Evolutionary conservation across 2,888 invertebrate species (phyloP).

Genomic region (Plebejus melissa): DNA sequence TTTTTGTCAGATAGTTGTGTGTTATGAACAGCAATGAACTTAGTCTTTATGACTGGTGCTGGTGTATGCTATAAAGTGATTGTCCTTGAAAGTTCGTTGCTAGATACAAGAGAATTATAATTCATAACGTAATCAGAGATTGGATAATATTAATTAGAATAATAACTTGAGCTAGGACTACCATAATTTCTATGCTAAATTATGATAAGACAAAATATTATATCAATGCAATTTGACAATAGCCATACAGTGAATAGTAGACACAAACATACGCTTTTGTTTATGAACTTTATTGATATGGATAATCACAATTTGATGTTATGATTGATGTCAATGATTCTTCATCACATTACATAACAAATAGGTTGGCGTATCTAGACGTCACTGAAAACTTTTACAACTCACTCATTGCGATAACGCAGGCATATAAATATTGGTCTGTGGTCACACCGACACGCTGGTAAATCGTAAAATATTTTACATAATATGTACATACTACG

Average conservation of each 20-base stretch:
- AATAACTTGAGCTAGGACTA: too few relatives aligned
- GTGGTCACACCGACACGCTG: not conserved
- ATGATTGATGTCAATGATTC: not conserved
- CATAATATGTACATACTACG: conserved; percentile 17
- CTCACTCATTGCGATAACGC: not conserved
- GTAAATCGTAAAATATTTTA: conserved; percentile 22
- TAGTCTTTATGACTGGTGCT: not conserved
- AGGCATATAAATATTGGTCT: conserved; percentile 5
- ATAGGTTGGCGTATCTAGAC: not conserved
- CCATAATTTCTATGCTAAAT: too few relatives aligned
- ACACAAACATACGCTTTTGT: too few relatives aligned
- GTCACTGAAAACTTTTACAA: not conserved
- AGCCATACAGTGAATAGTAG: too few relatives aligned
- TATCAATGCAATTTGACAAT: too few relatives aligned
- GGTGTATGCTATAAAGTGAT: not conserved
- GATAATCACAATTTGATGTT: not conserved
- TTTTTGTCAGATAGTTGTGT: not conserved
- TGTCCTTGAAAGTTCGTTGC: not conserved
- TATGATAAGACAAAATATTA: too few relatives aligned
- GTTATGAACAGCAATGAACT: conserved; percentile 2
- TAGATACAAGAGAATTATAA: not conserved
- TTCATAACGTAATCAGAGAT: not conserved
- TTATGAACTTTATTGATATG: too few relatives aligned
- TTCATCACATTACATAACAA: not conserved
- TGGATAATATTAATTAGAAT: not conserved